phyloP scores from a whole-genome alignment of 2,797 vertebrate genomes.

The Champsocephalus gunnari region DNA sequence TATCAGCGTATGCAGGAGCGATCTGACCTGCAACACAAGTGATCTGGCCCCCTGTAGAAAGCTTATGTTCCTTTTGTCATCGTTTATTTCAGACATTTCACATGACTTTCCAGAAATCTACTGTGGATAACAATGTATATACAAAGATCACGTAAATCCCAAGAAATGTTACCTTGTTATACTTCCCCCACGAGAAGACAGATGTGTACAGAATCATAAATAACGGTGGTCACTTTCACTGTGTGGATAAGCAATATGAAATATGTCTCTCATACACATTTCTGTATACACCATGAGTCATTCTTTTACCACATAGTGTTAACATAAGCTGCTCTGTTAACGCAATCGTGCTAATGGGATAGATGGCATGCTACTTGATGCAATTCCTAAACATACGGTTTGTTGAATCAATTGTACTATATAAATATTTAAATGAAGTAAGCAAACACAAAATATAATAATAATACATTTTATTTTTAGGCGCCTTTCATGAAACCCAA shows the following conservation, averaged over 20 bases:
- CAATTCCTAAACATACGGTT: not conserved
- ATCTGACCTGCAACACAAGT: not conserved
- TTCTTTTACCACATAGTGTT: not conserved
- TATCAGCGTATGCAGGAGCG: not conserved
- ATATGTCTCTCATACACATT: not conserved
- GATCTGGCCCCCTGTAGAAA: not conserved
- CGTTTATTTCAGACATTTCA: not conserved
- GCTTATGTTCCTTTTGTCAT: not conserved
- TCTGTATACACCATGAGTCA: not conserved
- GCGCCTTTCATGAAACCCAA: no score
- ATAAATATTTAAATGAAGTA: not conserved
- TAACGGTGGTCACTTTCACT: not conserved
- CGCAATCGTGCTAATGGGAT: not conserved
- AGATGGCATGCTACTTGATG: not conserved
- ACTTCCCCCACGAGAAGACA: not conserved
- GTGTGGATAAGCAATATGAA: not conserved
- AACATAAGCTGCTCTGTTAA: not conserved
- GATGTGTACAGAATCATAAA: not conserved
- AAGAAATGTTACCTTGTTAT: not conserved
- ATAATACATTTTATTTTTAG: no score
- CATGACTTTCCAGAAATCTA: not conserved
- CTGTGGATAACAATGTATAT: conserved; percentile 6
- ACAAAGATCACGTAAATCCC: conserved; percentile 11
- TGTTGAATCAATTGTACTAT: not conserved
- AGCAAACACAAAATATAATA: not conserved